Conservation (phyloP, 35 echinoderm and acorn worm species). For the Nesometra sesokonis region DNA sequence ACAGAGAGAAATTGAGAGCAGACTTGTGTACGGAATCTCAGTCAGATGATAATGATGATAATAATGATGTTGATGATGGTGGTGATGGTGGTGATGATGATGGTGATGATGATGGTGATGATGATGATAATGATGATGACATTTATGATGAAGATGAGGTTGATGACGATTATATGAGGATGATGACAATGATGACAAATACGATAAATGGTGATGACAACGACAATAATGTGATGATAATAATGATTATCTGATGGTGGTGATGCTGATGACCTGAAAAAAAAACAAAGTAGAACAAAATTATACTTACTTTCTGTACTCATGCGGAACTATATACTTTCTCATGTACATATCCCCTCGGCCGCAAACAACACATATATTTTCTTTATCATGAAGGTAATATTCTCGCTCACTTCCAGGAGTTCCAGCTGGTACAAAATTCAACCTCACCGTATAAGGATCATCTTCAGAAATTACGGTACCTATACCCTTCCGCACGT, state of each 20-base stretch:
- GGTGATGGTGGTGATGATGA: background rate
- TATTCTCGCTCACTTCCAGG: conserved; percentile 73
- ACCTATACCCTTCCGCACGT: conserved; percentile 67
- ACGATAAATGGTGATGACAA: no score
- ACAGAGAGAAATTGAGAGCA: no score
- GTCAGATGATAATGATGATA: background rate
- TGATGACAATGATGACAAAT: background rate
- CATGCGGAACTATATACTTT: conserved; percentile 90
- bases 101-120: background rate
- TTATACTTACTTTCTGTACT: conserved; percentile 70
- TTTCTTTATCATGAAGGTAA: conserved; percentile 75
- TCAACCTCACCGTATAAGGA: conserved; percentile 49
- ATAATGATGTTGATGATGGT: background rate
- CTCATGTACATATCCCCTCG: conserved; percentile 58
- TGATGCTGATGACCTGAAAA: no score
- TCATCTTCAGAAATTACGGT: conserved; percentile 31
- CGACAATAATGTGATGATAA: no score
- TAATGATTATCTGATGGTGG: no score
- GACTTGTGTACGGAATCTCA: no score
- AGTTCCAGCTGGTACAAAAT: conserved; percentile 71
- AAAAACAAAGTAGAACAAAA: no score
- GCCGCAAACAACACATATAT: conserved; percentile 88
- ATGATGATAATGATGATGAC: background rate
- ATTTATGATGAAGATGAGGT: no score
- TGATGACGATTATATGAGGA: no score